A percentile compares a stretch with the other conserved stretches of the same genome.
phyloP scores from a whole-genome alignment of 2,888 invertebrate species.

The Pedicia rivosa region DNA sequence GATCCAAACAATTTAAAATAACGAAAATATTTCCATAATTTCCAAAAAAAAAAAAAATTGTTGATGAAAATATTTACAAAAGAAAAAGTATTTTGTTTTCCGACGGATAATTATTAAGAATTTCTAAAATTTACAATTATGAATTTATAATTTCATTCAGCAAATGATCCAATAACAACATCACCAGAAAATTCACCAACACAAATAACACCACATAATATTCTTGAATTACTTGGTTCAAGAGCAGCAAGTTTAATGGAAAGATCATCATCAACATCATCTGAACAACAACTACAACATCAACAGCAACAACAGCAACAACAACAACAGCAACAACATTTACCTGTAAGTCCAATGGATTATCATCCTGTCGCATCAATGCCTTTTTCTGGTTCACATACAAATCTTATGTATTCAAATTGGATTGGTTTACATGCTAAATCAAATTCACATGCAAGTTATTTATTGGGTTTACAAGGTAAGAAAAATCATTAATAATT shows the following conservation, averaged over 20 bases:
- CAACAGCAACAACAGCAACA: conserved; percentile 13
- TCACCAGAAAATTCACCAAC: not conserved
- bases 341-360: conserved; percentile 6
- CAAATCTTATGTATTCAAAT: conserved; percentile 17
- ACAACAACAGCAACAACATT: conserved; percentile 13
- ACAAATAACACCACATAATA: conserved; percentile 14
- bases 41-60: no score
- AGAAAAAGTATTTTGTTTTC: no score
- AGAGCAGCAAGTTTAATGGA: conserved; percentile 14
- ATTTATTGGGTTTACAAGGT: conserved; percentile 47
- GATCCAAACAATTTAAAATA: no score
- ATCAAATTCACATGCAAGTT: conserved; percentile 24
- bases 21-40: no score
- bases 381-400: conserved; percentile 7
- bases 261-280: conserved; percentile 13
- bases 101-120: no score
- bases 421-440: conserved; percentile 23
- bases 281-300: no score
- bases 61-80: no score
- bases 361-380: conserved; percentile 7
- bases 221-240: conserved; percentile 14
- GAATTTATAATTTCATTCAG: no score
- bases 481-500: no score
- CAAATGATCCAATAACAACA: not conserved
- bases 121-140: no score